A percentile compares a stretch with the other conserved stretches of the same genome.
phyloP scores from a whole-genome alignment of 2,888 invertebrate genomes.

The Ennomos quercinarius region DNA sequence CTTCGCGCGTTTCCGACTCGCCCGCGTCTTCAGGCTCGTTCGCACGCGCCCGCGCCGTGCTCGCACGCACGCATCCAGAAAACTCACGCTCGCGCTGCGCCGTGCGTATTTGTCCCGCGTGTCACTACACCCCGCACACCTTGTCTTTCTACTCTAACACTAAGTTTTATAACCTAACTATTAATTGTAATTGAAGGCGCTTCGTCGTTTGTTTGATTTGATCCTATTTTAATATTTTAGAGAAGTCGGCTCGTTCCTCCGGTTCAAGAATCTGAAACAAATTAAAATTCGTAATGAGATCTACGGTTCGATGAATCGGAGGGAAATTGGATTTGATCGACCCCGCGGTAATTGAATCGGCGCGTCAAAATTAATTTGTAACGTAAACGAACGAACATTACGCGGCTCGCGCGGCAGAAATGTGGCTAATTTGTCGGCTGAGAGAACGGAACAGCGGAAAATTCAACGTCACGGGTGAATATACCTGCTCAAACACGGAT shows the following conservation, averaged over 20 bases:
- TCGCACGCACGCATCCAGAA: constrained; percentile 38
- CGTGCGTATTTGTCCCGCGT: constrained; percentile 28
- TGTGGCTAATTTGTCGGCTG: constrained; percentile 32
- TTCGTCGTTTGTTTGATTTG: constrained; percentile 68
- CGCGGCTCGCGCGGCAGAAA: constrained; percentile 21
- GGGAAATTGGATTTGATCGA: constrained; percentile 59
- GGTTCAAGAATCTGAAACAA: constrained; percentile 75
- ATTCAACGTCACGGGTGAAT: constrained; percentile 19
- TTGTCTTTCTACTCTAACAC: constrained; percentile 45
- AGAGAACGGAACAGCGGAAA: constrained; percentile 23
- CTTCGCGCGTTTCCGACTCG: constrained; percentile 42
- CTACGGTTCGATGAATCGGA: constrained; percentile 48
- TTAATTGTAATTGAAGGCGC: constrained; percentile 76
- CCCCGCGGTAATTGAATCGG: constrained; percentile 55
- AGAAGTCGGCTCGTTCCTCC: constrained; percentile 58
- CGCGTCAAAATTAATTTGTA: constrained; percentile 56
- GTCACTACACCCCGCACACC: constrained; percentile 20
- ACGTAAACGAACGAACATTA: constrained; percentile 38
- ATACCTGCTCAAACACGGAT: constrained; percentile 31
- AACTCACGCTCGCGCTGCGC: constrained; percentile 4
- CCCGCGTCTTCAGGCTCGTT: constrained; percentile 16
- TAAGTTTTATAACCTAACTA: constrained; percentile 60
- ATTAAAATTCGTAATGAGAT: constrained; percentile 60
- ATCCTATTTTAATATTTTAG: constrained; percentile 45
- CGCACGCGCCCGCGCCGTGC: constrained; percentile 38